These are phyloP conservation scores for Brotula barbata DNA, from an alignment of 2,797 vertebrate species.

Conservation along the genomic window DNA sequence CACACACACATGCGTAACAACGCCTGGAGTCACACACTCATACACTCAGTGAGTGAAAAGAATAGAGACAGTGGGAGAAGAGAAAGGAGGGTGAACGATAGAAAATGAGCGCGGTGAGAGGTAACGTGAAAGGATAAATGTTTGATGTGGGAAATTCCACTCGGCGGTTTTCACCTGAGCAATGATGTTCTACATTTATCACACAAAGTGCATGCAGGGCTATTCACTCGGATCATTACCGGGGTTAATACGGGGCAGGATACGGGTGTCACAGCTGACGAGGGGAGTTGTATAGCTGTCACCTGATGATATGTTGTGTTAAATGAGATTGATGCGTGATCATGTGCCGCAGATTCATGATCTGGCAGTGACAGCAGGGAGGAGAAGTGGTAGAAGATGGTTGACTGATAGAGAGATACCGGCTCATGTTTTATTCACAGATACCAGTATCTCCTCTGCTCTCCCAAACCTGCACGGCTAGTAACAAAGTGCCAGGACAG, in stretches of 20 bases:
- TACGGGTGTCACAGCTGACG: slow-evolving; percentile 63
- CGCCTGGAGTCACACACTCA: slow-evolving; percentile 74
- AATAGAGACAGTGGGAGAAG: slow-evolving; percentile 55
- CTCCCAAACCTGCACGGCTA: slow-evolving; percentile 68
- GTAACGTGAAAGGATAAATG: slow-evolving; percentile 76
- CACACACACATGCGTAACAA: slow-evolving; percentile 63
- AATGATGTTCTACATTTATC: slow-evolving; percentile 72
- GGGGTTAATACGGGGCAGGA: slow-evolving; percentile 68
- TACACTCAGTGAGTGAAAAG: slow-evolving; percentile 58
- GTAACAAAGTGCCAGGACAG: slow-evolving; percentile 74
- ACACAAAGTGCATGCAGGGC: slow-evolving; percentile 67
- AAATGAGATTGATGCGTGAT: slow-evolving; percentile 74
- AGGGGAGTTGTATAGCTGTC: slow-evolving; percentile 62
- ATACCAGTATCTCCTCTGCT: slow-evolving; percentile 70
- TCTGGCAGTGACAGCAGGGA: slow-evolving; percentile 58
- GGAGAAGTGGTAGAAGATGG: slow-evolving; percentile 65
- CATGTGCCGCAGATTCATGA: slow-evolving; percentile 63
- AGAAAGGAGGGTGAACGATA: slow-evolving; percentile 57
- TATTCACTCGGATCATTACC: slow-evolving; percentile 71
- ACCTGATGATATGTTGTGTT: slow-evolving; percentile 75
- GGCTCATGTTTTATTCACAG: slow-evolving; percentile 80
- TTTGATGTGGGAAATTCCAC: slow-evolving; percentile 79
- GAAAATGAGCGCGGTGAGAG: slow-evolving; percentile 65
- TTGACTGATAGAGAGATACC: slow-evolving; percentile 76
- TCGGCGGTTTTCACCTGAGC: slow-evolving; percentile 69